Evolutionary conservation across 2,797 vertebrate genomes (phyloP).

Genomic region (Oryzias dopingdopingensis): DNA sequence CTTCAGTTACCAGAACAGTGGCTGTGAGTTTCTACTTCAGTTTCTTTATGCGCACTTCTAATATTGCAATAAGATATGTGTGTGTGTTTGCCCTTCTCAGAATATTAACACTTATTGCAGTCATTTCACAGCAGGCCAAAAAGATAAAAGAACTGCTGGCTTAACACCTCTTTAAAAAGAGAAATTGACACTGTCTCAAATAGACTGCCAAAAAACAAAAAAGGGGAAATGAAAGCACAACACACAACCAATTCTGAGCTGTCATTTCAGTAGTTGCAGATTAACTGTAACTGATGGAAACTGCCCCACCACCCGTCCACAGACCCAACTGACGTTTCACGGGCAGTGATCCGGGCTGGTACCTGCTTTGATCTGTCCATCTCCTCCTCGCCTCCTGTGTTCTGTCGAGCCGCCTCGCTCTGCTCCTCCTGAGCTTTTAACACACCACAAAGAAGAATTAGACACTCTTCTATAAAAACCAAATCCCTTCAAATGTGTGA

Average conservation of each 20-base stretch:
- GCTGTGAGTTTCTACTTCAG: slow-evolving; percentile 24
- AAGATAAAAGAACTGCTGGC: slow-evolving; percentile 37
- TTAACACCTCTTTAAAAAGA: slow-evolving; percentile 26
- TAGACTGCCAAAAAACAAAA: slow-evolving; percentile 26
- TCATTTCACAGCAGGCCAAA: slow-evolving; percentile 49
- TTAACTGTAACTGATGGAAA: slow-evolving; percentile 61
- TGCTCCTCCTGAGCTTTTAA: slow-evolving; percentile 65
- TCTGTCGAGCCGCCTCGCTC: slow-evolving; percentile 51
- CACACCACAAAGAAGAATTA: slow-evolving; percentile 13
- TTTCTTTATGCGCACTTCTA: slow-evolving; percentile 57
- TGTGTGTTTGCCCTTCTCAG: slow-evolving; percentile 1
- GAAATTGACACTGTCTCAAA: slow-evolving; percentile 39
- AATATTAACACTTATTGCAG: slow-evolving; percentile 30
- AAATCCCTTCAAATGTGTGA: not conserved
- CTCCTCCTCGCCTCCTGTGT: slow-evolving; percentile 49
- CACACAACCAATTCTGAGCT: slow-evolving; percentile 25
- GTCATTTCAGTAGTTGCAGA: slow-evolving; percentile 54
- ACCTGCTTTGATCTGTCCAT: slow-evolving; percentile 61
- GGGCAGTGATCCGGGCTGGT: slow-evolving; percentile 21
- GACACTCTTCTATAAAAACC: not conserved
- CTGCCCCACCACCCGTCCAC: slow-evolving; percentile 21
- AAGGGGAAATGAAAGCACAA: slow-evolving; percentile 66
- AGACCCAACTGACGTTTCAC: slow-evolving; percentile 31
- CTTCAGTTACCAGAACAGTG: slow-evolving; percentile 73
- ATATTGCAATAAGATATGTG: slow-evolving; percentile 29